Conservation (phyloP, 2,113 vertebrate genomes). For the Atrichornis clamosus region DNA sequence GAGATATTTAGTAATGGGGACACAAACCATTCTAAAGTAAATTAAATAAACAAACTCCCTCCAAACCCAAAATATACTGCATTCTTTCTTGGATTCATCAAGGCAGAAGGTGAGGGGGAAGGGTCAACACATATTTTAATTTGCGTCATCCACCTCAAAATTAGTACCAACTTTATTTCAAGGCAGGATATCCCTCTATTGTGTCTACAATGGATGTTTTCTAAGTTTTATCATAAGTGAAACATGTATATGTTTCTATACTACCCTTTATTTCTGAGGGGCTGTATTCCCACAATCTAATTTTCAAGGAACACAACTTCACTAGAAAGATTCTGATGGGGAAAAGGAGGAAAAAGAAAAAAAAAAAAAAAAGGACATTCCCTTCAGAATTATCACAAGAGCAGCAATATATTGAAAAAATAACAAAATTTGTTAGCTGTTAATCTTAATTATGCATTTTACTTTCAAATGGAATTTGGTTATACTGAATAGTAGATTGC, state of each 20-base stretch:
- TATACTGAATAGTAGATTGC: neutral
- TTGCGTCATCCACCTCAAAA: neutral
- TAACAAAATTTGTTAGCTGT: neutral
- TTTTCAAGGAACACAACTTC: neutral
- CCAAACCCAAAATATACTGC: neutral
- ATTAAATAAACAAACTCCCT: neutral
- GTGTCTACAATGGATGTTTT: neutral
- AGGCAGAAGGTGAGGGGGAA: neutral
- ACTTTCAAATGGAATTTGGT: neutral
- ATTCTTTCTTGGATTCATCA: neutral
- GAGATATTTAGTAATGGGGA: neutral
- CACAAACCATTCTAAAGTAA: neutral
- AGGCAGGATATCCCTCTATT: neutral
- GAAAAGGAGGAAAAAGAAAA: neutral
- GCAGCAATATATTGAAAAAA: neutral
- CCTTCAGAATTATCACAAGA: neutral
- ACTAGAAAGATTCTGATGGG: neutral
- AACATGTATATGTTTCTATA: neutral
- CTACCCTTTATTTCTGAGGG: neutral
- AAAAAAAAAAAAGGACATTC: rapidly evolving
- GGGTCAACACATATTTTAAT: neutral
- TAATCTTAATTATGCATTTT: neutral
- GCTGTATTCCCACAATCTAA: neutral
- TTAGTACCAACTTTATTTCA: neutral
- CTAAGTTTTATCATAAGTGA: neutral